Base-by-base conservation (phyloP, 2,113 vertebrate genomes). In the Bubo blakistoni region DNA sequence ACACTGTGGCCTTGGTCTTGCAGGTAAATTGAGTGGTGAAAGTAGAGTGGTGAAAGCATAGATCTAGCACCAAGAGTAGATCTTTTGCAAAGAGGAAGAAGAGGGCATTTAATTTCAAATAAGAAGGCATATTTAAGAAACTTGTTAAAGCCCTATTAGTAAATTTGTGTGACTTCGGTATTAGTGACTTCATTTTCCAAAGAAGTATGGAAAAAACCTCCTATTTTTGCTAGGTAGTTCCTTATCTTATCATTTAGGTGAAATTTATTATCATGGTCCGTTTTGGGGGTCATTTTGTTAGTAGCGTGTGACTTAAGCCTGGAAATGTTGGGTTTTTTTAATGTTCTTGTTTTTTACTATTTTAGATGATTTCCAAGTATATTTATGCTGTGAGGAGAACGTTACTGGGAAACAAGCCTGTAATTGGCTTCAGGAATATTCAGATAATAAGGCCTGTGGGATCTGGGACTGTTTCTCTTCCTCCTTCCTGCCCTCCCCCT, bases 371-470 rank as follows among this genome's bases (percentile, higher is more conserved):
- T 89, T 91, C 44, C 57, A 85, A 57, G 61, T 92, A 80, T 87
- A 46, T 85, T 91, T 95, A 18, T 82, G 22, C 46, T 72, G 44
- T 57, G 58, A 47, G n/a, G 55, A 83, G 51, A 91, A 17, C 13
- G 21, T 92, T 94, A 70, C 72, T 78, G 83, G 61, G 70, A 93
- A 91, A 82, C 36, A 85, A 79, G 34, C 29, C 40, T 54, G 49
- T 95, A 94, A 88, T 46, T 91, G 8, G 36, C 66, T 80, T 87
- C 46, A 82, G 81, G 30, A 91, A 40, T 92, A 82, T 72, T 88
- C 61, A 51, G 57, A 69, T 82, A 87, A 96, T 80, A 86, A 91
- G 66, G 46, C 78, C 81, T 82, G 14, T 81, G 96, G 93, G 87
- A 93, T 85, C 49, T 88, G 85, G 52, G 62, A 66, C 66, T 89